phyloP scores from a whole-genome alignment of 2,113 vertebrate genomes.

The Mustela nigripes region DNA sequence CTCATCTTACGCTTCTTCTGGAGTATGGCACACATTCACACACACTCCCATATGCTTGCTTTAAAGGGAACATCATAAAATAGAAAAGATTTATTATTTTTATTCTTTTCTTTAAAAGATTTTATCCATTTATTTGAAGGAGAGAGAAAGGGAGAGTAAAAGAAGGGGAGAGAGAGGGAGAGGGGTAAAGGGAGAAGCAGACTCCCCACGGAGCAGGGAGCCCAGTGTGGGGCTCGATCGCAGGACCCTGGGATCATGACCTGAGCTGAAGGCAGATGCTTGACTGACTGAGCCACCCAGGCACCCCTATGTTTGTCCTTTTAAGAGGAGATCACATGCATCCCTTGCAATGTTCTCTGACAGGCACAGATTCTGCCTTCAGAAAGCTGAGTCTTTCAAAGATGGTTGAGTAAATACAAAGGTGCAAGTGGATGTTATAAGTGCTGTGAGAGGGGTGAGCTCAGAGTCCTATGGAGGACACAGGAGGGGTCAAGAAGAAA shows the following conservation, averaged over 20 bases:
- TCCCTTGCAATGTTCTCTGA: not conserved
- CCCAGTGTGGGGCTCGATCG: not conserved
- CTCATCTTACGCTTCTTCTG: not conserved
- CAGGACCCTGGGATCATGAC: not conserved
- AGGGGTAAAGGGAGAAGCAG: not conserved
- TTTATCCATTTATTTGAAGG: not conserved
- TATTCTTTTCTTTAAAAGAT: not conserved
- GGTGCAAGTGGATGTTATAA: not conserved
- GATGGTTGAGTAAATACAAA: not conserved
- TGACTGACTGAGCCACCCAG: not conserved
- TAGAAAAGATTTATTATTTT: not conserved
- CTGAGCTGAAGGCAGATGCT: not conserved
- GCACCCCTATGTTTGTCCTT: not conserved
- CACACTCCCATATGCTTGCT: not conserved
- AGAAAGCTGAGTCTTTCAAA: not conserved
- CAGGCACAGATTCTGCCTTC: not conserved
- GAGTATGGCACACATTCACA: not conserved
- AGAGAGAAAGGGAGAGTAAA: not conserved
- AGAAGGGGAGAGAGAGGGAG: not conserved
- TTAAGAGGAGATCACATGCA: not conserved
- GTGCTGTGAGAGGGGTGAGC: fast-evolving
- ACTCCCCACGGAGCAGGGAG: not conserved
- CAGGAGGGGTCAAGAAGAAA: not conserved
- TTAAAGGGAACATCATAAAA: not conserved
- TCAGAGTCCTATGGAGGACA: not conserved